Percentiles rank a stretch among this genome's conserved stretches.
Conservation (phyloP, 2,113 vertebrate species). For the Parotia lawesii region DNA sequence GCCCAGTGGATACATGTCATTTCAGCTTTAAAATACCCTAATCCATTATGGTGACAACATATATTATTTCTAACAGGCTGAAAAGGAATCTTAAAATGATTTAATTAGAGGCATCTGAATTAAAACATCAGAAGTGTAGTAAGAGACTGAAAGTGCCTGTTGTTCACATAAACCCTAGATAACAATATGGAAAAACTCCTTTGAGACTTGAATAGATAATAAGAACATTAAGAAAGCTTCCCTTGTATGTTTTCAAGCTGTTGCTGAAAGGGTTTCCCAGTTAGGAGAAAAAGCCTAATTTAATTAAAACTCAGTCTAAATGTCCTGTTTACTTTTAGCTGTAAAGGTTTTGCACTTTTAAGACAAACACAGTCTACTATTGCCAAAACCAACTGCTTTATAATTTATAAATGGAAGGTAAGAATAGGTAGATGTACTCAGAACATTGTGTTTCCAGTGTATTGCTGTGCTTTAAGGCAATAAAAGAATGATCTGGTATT, state of each 20-base stretch:
- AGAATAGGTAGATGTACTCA: not conserved
- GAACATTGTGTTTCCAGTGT: not conserved
- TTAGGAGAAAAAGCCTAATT: not conserved
- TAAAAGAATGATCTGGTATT: not conserved
- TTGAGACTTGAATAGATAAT: slow-evolving; percentile 3
- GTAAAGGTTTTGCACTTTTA: not conserved
- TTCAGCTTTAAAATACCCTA: slow-evolving; percentile 3
- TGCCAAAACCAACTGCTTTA: not conserved
- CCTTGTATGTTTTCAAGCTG: not conserved
- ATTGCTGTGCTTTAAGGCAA: not conserved
- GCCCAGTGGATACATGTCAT: not conserved
- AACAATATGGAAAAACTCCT: not conserved
- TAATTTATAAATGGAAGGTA: not conserved
- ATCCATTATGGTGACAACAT: not conserved
- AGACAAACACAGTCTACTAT: not conserved
- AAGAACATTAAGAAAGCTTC: not conserved
- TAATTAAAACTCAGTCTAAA: slow-evolving; percentile 13
- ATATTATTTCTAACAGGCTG: slow-evolving; percentile 32
- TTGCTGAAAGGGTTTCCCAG: not conserved
- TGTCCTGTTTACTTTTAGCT: not conserved
- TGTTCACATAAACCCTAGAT: not conserved
- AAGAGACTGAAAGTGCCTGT: slow-evolving; percentile 9
- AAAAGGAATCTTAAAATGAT: not conserved
- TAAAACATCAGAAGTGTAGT: not conserved
- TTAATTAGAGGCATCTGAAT: not conserved